Percentiles rank a stretch among this genome's conserved stretches.
Evolutionary conservation across 35 echinoderm and acorn worm species (phyloP).

Genomic region (Ophiothrix spiculata): DNA sequence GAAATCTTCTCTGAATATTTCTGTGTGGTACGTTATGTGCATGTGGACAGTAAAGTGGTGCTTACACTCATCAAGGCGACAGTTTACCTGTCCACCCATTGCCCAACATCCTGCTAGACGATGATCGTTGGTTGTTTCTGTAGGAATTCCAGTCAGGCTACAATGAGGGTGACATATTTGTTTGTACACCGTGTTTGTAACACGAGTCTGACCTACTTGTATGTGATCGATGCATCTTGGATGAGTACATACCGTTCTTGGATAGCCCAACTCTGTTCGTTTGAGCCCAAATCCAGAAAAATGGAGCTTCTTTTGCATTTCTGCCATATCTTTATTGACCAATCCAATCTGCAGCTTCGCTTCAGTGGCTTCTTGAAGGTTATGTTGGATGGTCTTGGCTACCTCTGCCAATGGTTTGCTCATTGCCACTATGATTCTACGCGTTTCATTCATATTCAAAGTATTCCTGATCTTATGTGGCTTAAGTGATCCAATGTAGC

Average conservation of each 20-base stretch:
- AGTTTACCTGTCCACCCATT: not conserved
- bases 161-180: slow-evolving; percentile 1
- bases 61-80: not conserved
- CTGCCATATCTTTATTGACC: not conserved
- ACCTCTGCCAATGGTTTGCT: too few species aligned
- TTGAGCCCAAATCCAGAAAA: not conserved
- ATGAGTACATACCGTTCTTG: slow-evolving; percentile 2
- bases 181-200: not conserved
- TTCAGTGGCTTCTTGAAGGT: not conserved
- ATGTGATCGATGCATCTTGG: not conserved
- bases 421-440: slow-evolving; percentile 16
- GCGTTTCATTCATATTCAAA: slow-evolving; percentile 22
- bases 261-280: not conserved
- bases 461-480: slow-evolving; percentile 20
- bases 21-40: not conserved
- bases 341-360: not conserved
- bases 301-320: not conserved
- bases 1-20: not conserved
- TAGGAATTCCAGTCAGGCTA: slow-evolving; percentile 4
- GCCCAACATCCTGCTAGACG: not conserved
- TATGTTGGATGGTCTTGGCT: too few species aligned
- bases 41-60: not conserved
- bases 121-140: slow-evolving; percentile 8
- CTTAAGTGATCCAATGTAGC: not conserved
- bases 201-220: not conserved